Evolutionary conservation across 1,140 invertebrate species (phyloP).

Genomic region (Brachionus rotundiformis): DNA sequence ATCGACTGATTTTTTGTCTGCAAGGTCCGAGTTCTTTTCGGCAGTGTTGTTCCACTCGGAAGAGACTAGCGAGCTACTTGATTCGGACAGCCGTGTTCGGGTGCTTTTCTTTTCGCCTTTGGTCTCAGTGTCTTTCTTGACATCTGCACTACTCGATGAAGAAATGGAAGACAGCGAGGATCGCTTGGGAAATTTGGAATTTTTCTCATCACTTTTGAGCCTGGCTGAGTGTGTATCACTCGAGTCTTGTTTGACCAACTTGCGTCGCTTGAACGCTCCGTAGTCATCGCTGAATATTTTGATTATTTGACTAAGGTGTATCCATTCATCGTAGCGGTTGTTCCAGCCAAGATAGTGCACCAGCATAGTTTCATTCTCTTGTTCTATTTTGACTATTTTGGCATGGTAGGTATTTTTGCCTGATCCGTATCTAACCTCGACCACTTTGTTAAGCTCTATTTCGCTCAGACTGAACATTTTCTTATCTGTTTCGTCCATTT

Average conservation of each 20-base stretch:
- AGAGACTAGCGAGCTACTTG: not conserved
- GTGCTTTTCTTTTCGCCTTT: not conserved
- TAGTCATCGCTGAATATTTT: conserved; percentile 41
- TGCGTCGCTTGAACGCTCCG: conserved; percentile 33
- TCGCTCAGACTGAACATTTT: not conserved
- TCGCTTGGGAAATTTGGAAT: not conserved
- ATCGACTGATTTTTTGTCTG: not conserved
- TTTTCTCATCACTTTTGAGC: not conserved
- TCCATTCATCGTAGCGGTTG: conserved; percentile 49
- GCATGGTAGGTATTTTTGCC: conserved; percentile 38
- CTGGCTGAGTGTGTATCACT: not conserved
- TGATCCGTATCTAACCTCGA: conserved; percentile 45
- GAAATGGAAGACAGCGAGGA: not conserved
- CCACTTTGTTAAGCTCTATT: conserved; percentile 30
- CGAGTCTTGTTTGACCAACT: not conserved
- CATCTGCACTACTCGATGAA: not conserved
- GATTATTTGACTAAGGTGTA: conserved; percentile 33
- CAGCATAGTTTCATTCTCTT: not conserved
- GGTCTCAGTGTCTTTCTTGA: not conserved
- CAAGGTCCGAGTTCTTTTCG: not conserved
- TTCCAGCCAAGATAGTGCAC: conserved; percentile 51
- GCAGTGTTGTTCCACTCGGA: not conserved
- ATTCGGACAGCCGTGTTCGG: not conserved
- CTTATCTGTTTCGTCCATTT: not conserved
- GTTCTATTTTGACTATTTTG: conserved; percentile 36